Evolutionary conservation across 2,888 invertebrate species (phyloP).

Genomic region (Pseudococcus longispinus): DNA sequence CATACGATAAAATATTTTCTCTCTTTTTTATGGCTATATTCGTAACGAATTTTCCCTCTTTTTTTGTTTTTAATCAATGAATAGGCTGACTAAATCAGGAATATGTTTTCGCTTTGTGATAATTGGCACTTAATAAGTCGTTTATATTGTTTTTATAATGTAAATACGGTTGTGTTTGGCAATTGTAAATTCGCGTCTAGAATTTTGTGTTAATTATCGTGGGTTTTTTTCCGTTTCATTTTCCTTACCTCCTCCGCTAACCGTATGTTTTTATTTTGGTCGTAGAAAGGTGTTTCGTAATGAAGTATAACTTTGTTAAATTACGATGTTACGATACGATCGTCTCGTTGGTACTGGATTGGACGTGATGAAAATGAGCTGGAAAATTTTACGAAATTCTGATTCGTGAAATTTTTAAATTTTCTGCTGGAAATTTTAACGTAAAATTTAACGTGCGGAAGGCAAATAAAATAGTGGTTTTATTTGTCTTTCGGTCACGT

Average conservation of each 20-base stretch:
- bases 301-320: constrained; percentile 38
- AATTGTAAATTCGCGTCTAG: constrained; percentile 14
- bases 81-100: constrained; percentile 46
- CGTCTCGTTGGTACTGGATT: background rate
- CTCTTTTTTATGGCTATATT: constrained; percentile 2
- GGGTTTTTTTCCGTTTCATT: background rate
- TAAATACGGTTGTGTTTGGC: constrained; percentile 39
- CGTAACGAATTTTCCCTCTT: constrained; percentile 29
- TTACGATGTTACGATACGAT: background rate
- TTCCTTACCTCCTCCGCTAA: constrained; percentile 31
- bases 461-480: background rate
- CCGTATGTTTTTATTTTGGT: background rate
- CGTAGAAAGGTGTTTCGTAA: constrained; percentile 36
- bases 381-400: background rate
- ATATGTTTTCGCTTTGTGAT: constrained; percentile 38
- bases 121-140: constrained; percentile 41
- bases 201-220: background rate
- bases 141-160: constrained; percentile 25
- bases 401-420: too few species aligned
- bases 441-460: background rate
- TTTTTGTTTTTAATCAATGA: background rate
- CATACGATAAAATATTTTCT: background rate
- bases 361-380: background rate
- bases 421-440: background rate
- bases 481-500: background rate